Evolutionary conservation across 2,797 vertebrate genomes (phyloP).

Genomic region (Lutjanus argentimaculatus): DNA sequence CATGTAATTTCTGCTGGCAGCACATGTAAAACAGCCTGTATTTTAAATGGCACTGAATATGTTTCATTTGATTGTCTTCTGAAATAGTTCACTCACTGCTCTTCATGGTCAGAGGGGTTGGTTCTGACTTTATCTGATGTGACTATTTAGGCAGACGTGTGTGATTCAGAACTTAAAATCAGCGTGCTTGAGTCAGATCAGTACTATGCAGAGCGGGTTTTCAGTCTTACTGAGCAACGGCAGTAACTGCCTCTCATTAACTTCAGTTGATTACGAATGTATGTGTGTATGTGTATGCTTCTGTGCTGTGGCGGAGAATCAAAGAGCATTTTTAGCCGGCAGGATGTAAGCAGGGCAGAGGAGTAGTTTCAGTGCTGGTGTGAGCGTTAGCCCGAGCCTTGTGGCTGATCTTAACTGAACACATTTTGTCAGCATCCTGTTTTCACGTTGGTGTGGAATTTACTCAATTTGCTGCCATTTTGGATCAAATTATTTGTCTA

Average conservation of each 20-base stretch:
- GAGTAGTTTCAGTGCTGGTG: constrained; percentile 26
- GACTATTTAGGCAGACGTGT: background rate
- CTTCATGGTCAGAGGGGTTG: background rate
- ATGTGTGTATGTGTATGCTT: background rate
- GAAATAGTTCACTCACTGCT: constrained; percentile 4
- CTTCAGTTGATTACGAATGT: constrained; percentile 6
- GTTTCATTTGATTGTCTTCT: constrained; percentile 5
- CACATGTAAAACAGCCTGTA: background rate
- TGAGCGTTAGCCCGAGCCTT: background rate
- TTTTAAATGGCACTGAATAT: background rate
- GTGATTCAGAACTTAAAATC: constrained; percentile 3
- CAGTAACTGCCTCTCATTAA: constrained; percentile 30
- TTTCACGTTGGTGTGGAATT: constrained; percentile 47
- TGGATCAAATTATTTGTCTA: background rate
- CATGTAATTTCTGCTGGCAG: constrained; percentile 9
- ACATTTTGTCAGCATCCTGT: constrained; percentile 56
- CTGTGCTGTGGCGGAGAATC: constrained; percentile 8
- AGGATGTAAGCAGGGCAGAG: constrained; percentile 43
- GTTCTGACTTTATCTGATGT: constrained; percentile 8
- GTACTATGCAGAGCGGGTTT: constrained; percentile 12
- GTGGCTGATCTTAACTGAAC: constrained; percentile 18
- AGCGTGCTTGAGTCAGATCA: constrained; percentile 40
- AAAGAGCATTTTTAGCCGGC: constrained; percentile 34
- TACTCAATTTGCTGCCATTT: background rate
- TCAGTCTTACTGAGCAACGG: constrained; percentile 37